Conservation (phyloP, 2,888 invertebrate genomes). For the Pandemis corylana region DNA sequence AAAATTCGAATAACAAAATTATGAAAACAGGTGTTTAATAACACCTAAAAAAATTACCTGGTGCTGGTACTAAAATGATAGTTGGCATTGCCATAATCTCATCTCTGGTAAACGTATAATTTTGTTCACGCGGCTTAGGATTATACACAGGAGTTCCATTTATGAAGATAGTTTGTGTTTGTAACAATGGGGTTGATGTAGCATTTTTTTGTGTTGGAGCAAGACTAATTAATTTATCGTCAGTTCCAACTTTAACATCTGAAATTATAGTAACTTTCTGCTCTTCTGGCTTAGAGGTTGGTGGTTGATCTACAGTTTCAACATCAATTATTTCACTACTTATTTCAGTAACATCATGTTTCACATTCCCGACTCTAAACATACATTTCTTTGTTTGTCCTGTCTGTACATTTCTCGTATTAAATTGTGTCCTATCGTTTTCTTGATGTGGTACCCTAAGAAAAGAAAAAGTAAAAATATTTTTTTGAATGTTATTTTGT, state of each 20-base stretch:
- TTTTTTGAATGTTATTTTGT: neutral
- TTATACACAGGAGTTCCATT: slow-evolving; percentile 75
- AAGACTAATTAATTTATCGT: slow-evolving; percentile 49
- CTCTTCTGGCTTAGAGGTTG: slow-evolving; percentile 55
- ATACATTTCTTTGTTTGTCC: slow-evolving; percentile 48
- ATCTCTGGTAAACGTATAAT: slow-evolving; percentile 66
- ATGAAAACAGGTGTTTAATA: neutral
- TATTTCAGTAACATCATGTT: slow-evolving; percentile 40
- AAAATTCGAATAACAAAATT: neutral
- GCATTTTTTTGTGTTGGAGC: slow-evolving; percentile 56
- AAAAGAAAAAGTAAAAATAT: slow-evolving; percentile 43
- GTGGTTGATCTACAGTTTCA: slow-evolving; percentile 44
- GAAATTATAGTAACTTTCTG: slow-evolving; percentile 75
- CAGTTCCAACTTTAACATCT: slow-evolving; percentile 70
- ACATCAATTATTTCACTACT: slow-evolving; percentile 35
- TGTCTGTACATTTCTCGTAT: slow-evolving; percentile 42
- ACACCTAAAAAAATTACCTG: slow-evolving; percentile 59
- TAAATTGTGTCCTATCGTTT: slow-evolving; percentile 47
- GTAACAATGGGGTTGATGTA: slow-evolving; percentile 67
- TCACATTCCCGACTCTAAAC: slow-evolving; percentile 48
- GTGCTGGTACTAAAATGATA: slow-evolving; percentile 71
- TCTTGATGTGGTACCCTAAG: slow-evolving; percentile 53
- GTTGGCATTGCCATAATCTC: slow-evolving; percentile 85
- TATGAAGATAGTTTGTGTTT: slow-evolving; percentile 71
- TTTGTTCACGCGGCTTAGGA: slow-evolving; percentile 49